phyloP scores from a whole-genome alignment of 1,140 invertebrate species.

The Nymphalis io region DNA sequence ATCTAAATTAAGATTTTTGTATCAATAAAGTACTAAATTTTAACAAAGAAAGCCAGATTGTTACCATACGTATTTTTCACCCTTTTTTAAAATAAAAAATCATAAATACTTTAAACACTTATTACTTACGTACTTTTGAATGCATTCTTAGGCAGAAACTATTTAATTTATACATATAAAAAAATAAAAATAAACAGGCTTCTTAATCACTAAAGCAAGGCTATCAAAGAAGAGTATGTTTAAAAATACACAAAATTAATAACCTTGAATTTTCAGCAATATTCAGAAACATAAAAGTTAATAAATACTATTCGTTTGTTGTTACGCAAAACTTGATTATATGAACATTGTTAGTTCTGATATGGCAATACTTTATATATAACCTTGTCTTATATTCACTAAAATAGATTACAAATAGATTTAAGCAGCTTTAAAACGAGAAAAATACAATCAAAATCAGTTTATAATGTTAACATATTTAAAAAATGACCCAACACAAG shows the following conservation, averaged over 20 bases:
- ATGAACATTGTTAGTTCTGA: slow-evolving; percentile 33
- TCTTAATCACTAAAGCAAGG: too few relatives aligned
- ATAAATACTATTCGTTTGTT: slow-evolving; percentile 3
- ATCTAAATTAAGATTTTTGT: too few relatives aligned
- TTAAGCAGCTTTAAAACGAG: neutral
- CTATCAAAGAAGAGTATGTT: neutral
- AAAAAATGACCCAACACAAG: too few relatives aligned
- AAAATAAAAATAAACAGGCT: too few relatives aligned
- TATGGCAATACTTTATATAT: slow-evolving; percentile 41
- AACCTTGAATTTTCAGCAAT: neutral
- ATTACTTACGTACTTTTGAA: too few relatives aligned
- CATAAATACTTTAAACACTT: too few relatives aligned
- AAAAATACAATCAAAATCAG: slow-evolving; percentile 10
- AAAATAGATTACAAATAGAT: slow-evolving; percentile 3
- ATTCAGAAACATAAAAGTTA: slow-evolving; percentile 18
- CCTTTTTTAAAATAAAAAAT: too few relatives aligned
- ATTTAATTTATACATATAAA: too few relatives aligned
- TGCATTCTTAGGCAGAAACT: too few relatives aligned
- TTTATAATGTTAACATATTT: neutral
- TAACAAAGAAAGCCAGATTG: too few relatives aligned
- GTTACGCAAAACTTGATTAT: slow-evolving; percentile 3
- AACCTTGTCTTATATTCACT: slow-evolving; percentile 8
- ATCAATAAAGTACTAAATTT: too few relatives aligned
- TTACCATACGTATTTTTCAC: too few relatives aligned
- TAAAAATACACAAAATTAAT: slow-evolving; percentile 18